These are phyloP conservation scores for Leptopilina clavipes DNA, from an alignment of 1,140 invertebrate genomes.

Conservation along the genomic window DNA sequence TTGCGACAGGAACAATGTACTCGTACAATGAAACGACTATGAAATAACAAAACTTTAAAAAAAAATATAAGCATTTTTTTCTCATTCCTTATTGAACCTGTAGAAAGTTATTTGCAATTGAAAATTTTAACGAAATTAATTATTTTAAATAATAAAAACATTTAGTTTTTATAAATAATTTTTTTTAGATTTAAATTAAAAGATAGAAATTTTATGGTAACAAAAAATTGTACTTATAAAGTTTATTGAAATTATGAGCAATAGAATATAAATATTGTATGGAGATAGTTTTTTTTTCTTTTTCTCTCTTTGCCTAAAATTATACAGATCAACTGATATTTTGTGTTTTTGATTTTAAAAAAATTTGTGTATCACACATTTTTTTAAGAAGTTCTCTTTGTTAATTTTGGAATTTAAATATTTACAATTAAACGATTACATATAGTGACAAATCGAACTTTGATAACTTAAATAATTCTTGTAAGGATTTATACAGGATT, in stretches of 20 bases:
- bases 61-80: not conserved
- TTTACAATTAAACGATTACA: slow-evolving; percentile 35
- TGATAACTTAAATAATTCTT: not conserved
- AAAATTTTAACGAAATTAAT: no score
- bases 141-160: no score
- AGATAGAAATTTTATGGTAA: not conserved
- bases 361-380: not conserved
- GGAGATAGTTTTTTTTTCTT: slow-evolving; percentile 4
- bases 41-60: slow-evolving; percentile 54
- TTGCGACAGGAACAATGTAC: slow-evolving; percentile 51
- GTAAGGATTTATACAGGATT: slow-evolving; percentile 58
- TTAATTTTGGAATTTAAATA: slow-evolving; percentile 37
- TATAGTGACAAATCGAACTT: slow-evolving; percentile 7
- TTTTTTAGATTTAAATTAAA: not conserved
- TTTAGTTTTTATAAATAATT: no score
- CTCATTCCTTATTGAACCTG: not conserved
- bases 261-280: slow-evolving; percentile 25
- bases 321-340: slow-evolving; percentile 2
- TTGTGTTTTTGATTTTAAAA: slow-evolving; percentile 18
- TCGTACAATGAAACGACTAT: slow-evolving; percentile 49
- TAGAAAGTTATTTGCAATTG: not conserved
- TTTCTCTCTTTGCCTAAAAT: slow-evolving; percentile 1
- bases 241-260: slow-evolving; percentile 22
- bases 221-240: not conserved
- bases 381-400: slow-evolving; percentile 37